phyloP scores from a whole-genome alignment of 2,888 invertebrate genomes.

The Trisateles emortualis region DNA sequence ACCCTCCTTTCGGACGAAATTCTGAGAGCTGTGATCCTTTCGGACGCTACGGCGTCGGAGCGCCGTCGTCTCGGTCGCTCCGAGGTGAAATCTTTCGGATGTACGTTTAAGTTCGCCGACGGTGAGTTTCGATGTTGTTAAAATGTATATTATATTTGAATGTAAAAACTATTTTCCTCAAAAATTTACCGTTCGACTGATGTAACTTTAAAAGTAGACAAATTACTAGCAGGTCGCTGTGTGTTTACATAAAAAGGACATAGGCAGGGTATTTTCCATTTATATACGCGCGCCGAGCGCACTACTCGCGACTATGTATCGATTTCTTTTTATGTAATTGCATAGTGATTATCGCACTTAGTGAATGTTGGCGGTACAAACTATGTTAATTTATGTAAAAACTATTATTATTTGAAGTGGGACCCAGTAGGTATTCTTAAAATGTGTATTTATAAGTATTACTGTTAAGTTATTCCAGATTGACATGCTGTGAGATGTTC shows the following conservation, averaged over 20 bases:
- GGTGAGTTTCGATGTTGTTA: slow-evolving; percentile 48
- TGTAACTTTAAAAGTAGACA: slow-evolving; percentile 59
- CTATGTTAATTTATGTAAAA: slow-evolving; percentile 63
- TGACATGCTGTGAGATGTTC: slow-evolving; percentile 73
- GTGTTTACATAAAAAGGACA: slow-evolving; percentile 60
- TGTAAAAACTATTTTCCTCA: slow-evolving; percentile 55
- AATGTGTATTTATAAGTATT: slow-evolving; percentile 79
- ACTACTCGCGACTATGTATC: slow-evolving; percentile 26
- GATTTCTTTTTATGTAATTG: slow-evolving; percentile 59
- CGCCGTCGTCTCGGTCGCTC: slow-evolving; percentile 23
- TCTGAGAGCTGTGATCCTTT: slow-evolving; percentile 42
- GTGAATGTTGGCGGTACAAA: slow-evolving; percentile 82
- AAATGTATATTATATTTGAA: slow-evolving; percentile 51
- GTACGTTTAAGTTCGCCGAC: slow-evolving; percentile 47
- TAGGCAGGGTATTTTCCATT: slow-evolving; percentile 65
- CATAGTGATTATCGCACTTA: slow-evolving; percentile 68
- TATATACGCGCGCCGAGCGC: slow-evolving; percentile 53
- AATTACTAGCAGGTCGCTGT: slow-evolving; percentile 55
- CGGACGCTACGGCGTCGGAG: slow-evolving; percentile 34
- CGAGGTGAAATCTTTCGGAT: slow-evolving; percentile 41
- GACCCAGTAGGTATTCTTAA: slow-evolving; percentile 81
- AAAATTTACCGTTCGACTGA: slow-evolving; percentile 72
- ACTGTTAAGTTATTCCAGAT: slow-evolving; percentile 82
- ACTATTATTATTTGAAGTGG: slow-evolving; percentile 74
- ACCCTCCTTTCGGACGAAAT: slow-evolving; percentile 54